Conservation (phyloP, 2,797 vertebrate species). For the Darevskia mixta region DNA sequence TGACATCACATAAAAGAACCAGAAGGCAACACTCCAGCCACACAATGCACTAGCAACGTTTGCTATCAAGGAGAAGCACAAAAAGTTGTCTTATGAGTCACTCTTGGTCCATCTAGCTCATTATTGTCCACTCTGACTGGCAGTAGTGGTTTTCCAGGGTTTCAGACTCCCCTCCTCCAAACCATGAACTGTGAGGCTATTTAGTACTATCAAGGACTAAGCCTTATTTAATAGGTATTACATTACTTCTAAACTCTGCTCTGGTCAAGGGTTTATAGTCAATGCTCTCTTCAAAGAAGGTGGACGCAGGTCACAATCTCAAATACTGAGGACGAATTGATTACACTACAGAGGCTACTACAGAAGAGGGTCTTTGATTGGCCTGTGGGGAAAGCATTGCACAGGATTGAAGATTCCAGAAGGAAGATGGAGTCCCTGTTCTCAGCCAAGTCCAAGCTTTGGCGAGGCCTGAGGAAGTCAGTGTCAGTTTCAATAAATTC, state of each 20-base stretch:
- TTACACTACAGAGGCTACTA: constrained; percentile 47
- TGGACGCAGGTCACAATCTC: constrained; percentile 80
- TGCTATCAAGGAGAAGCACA: neutral
- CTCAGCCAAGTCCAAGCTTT: constrained; percentile 71
- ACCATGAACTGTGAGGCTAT: neutral
- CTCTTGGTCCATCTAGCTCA: neutral
- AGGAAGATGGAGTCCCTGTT: constrained; percentile 75
- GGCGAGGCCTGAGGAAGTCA: constrained; percentile 84
- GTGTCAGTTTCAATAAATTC: constrained; percentile 74
- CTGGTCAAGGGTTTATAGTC: constrained; percentile 29
- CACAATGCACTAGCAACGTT: neutral
- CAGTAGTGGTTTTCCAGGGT: too few species aligned
- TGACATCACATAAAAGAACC: neutral
- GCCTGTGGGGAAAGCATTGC: constrained; percentile 60
- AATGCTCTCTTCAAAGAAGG: constrained; percentile 67
- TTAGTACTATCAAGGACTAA: neutral
- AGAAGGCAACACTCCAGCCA: neutral
- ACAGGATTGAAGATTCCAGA: constrained; percentile 75
- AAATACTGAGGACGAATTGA: constrained; percentile 63
- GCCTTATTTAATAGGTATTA: neutral
- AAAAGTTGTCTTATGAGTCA: too few species aligned
- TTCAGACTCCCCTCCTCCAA: neutral
- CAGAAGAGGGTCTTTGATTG: constrained; percentile 79
- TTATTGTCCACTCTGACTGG: too few species aligned
- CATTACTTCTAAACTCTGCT: constrained; percentile 54